Evolutionary conservation across 2,797 vertebrate species (phyloP).

Genomic region (Erpetoichthys calabaricus): DNA sequence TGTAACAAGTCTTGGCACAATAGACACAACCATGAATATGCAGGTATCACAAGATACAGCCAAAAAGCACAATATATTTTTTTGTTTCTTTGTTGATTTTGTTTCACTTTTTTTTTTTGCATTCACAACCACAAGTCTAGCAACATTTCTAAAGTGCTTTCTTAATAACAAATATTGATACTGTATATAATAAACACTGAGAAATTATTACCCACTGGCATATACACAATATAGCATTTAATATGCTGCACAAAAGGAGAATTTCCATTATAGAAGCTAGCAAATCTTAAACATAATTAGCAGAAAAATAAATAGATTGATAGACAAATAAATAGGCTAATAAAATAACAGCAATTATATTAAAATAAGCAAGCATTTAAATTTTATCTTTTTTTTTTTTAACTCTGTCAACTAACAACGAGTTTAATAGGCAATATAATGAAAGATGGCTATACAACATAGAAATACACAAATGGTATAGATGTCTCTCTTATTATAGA

Average conservation of each 20-base stretch:
- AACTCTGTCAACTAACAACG: too few species aligned
- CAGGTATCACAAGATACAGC: slow-evolving; percentile 16
- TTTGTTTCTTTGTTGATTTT: background rate
- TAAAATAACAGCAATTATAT: slow-evolving; percentile 31
- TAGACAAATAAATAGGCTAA: too few species aligned
- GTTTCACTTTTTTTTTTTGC: slow-evolving; percentile 12
- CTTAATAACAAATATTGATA: slow-evolving; percentile 41
- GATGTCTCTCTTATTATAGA: slow-evolving; percentile 56
- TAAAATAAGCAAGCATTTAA: too few species aligned
- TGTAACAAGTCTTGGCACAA: slow-evolving; percentile 12
- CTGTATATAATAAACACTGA: slow-evolving; percentile 4
- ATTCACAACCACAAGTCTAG: slow-evolving; percentile 20
- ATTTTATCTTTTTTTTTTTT: too few species aligned
- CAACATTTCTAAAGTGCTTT: slow-evolving; percentile 44
- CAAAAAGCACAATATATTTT: background rate
- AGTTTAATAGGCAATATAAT: slow-evolving; percentile 62
- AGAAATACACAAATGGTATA: slow-evolving; percentile 72
- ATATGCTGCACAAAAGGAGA: slow-evolving; percentile 32
- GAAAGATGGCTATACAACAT: slow-evolving; percentile 49
- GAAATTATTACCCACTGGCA: slow-evolving; percentile 48
- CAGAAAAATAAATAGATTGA: slow-evolving; percentile 20
- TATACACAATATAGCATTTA: slow-evolving; percentile 36
- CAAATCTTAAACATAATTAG: slow-evolving; percentile 34
- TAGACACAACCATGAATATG: slow-evolving; percentile 14
- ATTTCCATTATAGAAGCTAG: slow-evolving; percentile 54